Base-by-base conservation (phyloP, 2,888 invertebrate species). In the Salpingus planirostris region DNA sequence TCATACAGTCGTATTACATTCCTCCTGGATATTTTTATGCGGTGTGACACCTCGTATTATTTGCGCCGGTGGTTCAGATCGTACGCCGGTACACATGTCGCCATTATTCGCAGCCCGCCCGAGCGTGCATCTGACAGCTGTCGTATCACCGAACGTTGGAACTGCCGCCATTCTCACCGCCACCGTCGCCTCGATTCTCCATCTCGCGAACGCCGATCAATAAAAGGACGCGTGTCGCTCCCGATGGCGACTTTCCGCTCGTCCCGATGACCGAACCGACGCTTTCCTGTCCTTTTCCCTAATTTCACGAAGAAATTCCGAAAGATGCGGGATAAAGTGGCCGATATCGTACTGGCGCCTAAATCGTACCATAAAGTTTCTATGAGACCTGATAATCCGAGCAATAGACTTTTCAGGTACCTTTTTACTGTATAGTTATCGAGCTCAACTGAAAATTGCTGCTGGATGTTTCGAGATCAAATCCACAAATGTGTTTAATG, bases 121-220 rank as follows among this genome's bases (percentile, higher is more conserved):
- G 50, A 55, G 55, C 54, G 48, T 61, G 62, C 57, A 58, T 51
- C 57, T 64, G 64, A 64, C 64, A 64, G 62, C 64, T 64, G 64
- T 63, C 64, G 59, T 60, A 59, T 62, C 59, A 55, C 54, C 55
- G 57, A 59, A 56, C 55, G 54, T 55, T 55, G 54, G 54, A 59
- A 62, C 57, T 55, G 57, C 57, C 55, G 51, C 59, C 57, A 56
- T 57, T 55, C 50, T 49, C 54, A 40, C 52, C 50, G 49, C 50
- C 52, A 40, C 45, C 51, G 49, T 52, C 48, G 49, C 52, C 48
- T 43, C 24, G 18, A 29, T 21, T 36, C 43, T 36, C 40, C 39
- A 40, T 43, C 38, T 21, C 43, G 38, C 40, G 44, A 46, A 46
- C 40, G 44, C 42, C 44, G 52, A 55, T 55, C 55, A 51, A 55